A percentile compares a stretch with the other conserved stretches of the same genome.
Conservation (phyloP, 2,888 invertebrate species). For the Coenonympha arcania region DNA sequence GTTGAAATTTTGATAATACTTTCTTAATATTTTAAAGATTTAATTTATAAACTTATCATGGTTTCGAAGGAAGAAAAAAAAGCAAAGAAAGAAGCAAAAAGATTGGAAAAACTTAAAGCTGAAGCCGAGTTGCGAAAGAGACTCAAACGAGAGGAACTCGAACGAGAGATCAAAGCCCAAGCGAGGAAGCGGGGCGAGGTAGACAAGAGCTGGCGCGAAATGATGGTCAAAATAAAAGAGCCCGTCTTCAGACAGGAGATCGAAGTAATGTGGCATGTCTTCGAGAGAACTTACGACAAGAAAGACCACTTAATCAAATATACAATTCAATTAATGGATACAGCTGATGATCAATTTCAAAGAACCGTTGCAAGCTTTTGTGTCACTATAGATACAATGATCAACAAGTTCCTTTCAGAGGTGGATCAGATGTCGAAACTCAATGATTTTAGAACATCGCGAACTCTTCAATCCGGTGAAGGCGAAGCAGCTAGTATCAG, state of each 20-base stretch:
- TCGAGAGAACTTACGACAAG: conserved; percentile 72
- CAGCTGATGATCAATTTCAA: conserved; percentile 77
- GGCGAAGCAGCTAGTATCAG: conserved; percentile 39
- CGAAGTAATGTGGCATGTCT: conserved; percentile 59
- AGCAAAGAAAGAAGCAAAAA: conserved; percentile 55
- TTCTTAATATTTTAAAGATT: too few species aligned
- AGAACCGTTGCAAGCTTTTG: conserved; percentile 78
- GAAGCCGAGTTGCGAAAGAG: conserved; percentile 43
- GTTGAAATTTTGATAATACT: neutral
- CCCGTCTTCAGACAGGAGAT: conserved; percentile 57
- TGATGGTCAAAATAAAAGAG: conserved; percentile 62
- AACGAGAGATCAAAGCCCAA: conserved; percentile 54
- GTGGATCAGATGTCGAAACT: conserved; percentile 48
- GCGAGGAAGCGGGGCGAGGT: conserved; percentile 42
- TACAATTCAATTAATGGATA: conserved; percentile 72
- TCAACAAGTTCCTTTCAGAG: conserved; percentile 61
- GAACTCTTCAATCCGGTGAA: conserved; percentile 43
- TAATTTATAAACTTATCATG: conserved; percentile 35
- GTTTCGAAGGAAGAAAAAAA: conserved; percentile 57
- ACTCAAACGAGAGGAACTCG: conserved; percentile 49
- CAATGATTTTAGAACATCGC: conserved; percentile 44
- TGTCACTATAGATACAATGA: conserved; percentile 75
- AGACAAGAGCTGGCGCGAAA: conserved; percentile 52
- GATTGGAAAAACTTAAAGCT: conserved; percentile 43
- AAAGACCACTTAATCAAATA: conserved; percentile 76